A percentile compares a stretch with the other conserved stretches of the same genome.
Conservation (phyloP, 2,888 invertebrate species). For the Miltochrista miniata region DNA sequence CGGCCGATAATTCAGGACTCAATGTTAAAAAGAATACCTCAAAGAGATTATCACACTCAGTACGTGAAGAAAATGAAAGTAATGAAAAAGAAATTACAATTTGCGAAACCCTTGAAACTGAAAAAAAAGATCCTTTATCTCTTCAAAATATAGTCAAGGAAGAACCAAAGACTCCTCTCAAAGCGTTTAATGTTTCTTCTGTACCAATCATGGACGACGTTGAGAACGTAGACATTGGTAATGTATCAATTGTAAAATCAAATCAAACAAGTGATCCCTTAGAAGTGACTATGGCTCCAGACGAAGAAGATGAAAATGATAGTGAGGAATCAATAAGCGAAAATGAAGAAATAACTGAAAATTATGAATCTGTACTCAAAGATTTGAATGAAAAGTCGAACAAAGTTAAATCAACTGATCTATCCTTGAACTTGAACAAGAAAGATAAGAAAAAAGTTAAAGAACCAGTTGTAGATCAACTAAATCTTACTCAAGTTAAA, state of each 20-base stretch:
- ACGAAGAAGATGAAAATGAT: slow-evolving; percentile 31
- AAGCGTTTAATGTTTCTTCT: slow-evolving; percentile 50
- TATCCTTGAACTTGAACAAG: slow-evolving; percentile 60
- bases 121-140: slow-evolving; percentile 57
- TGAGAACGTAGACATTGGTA: slow-evolving; percentile 54
- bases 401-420: slow-evolving; percentile 48
- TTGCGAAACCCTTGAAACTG: slow-evolving; percentile 37
- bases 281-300: slow-evolving; percentile 37
- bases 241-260: slow-evolving; percentile 46
- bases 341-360: slow-evolving; percentile 64
- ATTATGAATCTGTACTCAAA: slow-evolving; percentile 65
- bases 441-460: slow-evolving; percentile 51
- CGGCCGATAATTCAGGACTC: slow-evolving; percentile 25
- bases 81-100: slow-evolving; percentile 68
- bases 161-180: slow-evolving; percentile 65
- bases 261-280: slow-evolving; percentile 62
- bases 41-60: slow-evolving; percentile 49
- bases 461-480: slow-evolving; percentile 59
- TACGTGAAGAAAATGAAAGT: slow-evolving; percentile 41
- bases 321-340: slow-evolving; percentile 52
- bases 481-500: slow-evolving; percentile 66
- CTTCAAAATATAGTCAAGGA: slow-evolving; percentile 47
- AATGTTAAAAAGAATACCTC: slow-evolving; percentile 41
- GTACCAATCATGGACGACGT: slow-evolving; percentile 47
- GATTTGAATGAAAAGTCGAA: slow-evolving; percentile 53